Evolutionary conservation across 1,140 invertebrate species (phyloP).

Genomic region (Coenobita brevimanus): DNA sequence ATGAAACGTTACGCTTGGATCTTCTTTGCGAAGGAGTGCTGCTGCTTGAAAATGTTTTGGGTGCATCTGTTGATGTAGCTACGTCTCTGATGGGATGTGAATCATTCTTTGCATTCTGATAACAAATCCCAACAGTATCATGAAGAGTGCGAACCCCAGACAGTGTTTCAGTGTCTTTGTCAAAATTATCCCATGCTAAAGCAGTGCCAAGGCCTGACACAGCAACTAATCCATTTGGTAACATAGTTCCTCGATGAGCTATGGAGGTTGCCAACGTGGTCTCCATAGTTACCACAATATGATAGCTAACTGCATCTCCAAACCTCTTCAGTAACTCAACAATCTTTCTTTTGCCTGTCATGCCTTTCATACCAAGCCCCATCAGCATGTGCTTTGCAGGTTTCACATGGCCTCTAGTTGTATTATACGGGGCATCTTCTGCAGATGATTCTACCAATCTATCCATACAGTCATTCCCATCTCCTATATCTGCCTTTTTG

Average conservation of each 20-base stretch:
- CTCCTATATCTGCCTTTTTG: neutral
- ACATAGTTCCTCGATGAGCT: too few relatives aligned
- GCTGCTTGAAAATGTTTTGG: neutral
- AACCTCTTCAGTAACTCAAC: neutral
- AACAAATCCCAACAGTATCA: slow-evolving; percentile 33
- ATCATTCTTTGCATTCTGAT: neutral
- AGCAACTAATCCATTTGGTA: neutral
- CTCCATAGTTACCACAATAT: neutral
- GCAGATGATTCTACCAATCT: neutral
- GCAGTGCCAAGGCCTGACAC: neutral
- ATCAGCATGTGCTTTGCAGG: neutral
- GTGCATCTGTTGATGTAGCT: neutral
- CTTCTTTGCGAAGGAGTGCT: neutral
- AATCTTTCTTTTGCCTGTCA: neutral
- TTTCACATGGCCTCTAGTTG: neutral
- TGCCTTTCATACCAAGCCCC: slow-evolving; percentile 1
- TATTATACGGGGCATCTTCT: neutral
- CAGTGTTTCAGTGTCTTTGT: slow-evolving; percentile 13
- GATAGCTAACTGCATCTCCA: neutral
- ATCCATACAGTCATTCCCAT: neutral
- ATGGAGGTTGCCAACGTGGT: neutral
- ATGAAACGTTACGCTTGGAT: too few relatives aligned
- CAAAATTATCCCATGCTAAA: slow-evolving; percentile 19
- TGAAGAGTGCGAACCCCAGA: neutral
- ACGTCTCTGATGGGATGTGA: neutral